Conservation (phyloP, 2,888 invertebrate genomes). For the Serrognathus titanus region DNA sequence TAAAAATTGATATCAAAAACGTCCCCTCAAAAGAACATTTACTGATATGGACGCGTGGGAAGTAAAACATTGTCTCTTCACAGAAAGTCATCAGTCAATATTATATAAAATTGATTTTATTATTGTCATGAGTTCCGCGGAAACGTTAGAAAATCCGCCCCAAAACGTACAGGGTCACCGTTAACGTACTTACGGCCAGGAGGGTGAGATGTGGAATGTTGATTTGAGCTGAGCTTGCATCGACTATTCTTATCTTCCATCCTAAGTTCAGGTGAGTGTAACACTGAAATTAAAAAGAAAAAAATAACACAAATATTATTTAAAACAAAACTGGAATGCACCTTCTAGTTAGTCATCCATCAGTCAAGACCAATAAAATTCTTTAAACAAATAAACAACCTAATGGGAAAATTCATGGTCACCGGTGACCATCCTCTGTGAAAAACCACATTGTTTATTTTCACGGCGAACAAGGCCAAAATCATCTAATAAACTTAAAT, state of each 20-base stretch:
- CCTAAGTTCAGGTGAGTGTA: conserved; percentile 89
- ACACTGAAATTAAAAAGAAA: conserved; percentile 61
- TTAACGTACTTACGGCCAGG: conserved; percentile 5
- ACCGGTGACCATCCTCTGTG: no score
- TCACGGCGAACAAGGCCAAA: no score
- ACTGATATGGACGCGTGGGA: conserved; percentile 28
- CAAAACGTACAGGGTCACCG: conserved; percentile 12
- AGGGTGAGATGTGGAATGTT: conserved; percentile 11
- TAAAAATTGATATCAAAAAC: conserved; percentile 15
- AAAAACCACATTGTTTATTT: no score
- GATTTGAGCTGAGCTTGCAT: conserved; percentile 54
- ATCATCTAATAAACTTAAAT: no score
- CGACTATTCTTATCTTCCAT: conserved; percentile 88
- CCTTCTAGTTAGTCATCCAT: no score
- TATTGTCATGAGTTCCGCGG: conserved; percentile 21
- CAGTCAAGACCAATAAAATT: no score
- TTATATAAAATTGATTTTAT: conserved; percentile 24
- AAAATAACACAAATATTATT: no score
- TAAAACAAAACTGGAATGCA: no score
- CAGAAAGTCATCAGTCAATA: conserved; percentile 24
- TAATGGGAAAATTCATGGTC: no score
- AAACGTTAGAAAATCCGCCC: conserved; percentile 33
- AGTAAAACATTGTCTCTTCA: conserved; percentile 28
- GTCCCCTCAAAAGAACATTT: conserved; percentile 11
- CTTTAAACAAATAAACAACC: no score